A percentile compares a stretch with the other conserved stretches of the same genome.
These are phyloP conservation scores for Acanthurus tractus DNA, from an alignment of 2,797 vertebrate genomes.

Conservation along the genomic window DNA sequence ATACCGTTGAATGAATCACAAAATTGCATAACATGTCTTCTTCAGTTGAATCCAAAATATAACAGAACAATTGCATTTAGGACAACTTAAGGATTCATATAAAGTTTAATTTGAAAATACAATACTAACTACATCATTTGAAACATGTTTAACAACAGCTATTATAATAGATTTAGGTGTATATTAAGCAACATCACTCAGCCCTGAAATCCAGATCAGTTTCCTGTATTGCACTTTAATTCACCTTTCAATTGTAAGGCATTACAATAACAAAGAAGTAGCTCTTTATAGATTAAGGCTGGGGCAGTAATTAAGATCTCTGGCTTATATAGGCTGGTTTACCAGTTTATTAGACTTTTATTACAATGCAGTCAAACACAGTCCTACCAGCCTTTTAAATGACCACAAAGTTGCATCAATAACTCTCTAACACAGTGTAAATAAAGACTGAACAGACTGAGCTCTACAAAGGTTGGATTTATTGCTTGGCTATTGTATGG, in stretches of 20 bases:
- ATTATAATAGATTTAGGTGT: not conserved
- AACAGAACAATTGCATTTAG: not conserved
- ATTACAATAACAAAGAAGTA: constrained; percentile 12
- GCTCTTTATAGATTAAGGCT: constrained; percentile 5
- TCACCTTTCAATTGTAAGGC: constrained; percentile 14
- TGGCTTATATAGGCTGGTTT: constrained; percentile 15
- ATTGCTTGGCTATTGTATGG: constrained; percentile 10
- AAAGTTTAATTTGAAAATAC: constrained; percentile 27
- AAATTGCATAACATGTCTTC: not conserved
- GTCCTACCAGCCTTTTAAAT: not conserved
- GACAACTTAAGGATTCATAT: not conserved
- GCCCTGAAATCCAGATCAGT: constrained; percentile 14
- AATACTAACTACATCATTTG: constrained; percentile 1
- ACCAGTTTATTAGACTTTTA: not conserved
- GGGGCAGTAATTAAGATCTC: constrained; percentile 1
- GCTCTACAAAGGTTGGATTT: constrained; percentile 26
- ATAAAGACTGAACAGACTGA: constrained; percentile 17
- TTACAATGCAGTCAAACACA: constrained; percentile 5
- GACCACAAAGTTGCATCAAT: constrained; percentile 10
- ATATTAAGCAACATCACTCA: not conserved
- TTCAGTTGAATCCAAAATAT: not conserved
- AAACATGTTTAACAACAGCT: not conserved
- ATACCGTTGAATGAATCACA: not conserved
- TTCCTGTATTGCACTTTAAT: constrained; percentile 15
- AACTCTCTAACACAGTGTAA: not conserved